phyloP scores from a whole-genome alignment of 2,797 vertebrate species.

The Xiphophorus birchmanni region DNA sequence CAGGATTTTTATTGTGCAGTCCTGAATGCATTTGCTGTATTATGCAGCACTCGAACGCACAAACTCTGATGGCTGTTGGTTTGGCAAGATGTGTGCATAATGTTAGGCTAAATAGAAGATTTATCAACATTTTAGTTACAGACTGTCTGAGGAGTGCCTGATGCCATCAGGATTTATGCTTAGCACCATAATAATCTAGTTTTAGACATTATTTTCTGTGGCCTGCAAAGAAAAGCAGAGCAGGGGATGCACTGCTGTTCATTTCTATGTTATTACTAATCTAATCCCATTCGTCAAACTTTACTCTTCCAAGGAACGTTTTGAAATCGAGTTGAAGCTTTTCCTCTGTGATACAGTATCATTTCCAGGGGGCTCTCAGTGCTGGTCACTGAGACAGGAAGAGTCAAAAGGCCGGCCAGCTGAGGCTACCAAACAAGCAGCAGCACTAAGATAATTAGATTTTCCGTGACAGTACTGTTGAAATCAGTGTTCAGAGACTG shows the following conservation, averaged over 20 bases:
- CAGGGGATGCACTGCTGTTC: conserved; percentile 3
- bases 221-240: conserved; percentile 30
- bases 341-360: not conserved
- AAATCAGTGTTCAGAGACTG: conserved; percentile 34
- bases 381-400: conserved; percentile 29
- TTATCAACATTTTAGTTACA: conserved; percentile 38
- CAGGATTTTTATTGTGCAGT: conserved; percentile 42
- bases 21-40: conserved; percentile 59
- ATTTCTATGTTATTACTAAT: conserved; percentile 17
- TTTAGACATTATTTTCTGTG: conserved; percentile 42
- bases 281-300: not conserved
- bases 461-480: conserved; percentile 40
- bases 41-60: conserved; percentile 48
- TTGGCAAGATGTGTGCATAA: conserved; percentile 27
- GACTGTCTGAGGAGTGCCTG: conserved; percentile 31
- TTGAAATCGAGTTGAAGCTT: not conserved
- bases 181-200: conserved; percentile 47
- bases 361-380: conserved; percentile 9
- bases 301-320: not conserved
- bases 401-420: conserved; percentile 30
- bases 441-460: conserved; percentile 30
- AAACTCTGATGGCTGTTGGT: conserved; percentile 32
- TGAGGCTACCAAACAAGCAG: conserved; percentile 32
- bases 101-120: not conserved
- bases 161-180: conserved; percentile 57